Base-by-base conservation (phyloP, 2,888 invertebrate genomes). In the Melieria crassipennis region DNA sequence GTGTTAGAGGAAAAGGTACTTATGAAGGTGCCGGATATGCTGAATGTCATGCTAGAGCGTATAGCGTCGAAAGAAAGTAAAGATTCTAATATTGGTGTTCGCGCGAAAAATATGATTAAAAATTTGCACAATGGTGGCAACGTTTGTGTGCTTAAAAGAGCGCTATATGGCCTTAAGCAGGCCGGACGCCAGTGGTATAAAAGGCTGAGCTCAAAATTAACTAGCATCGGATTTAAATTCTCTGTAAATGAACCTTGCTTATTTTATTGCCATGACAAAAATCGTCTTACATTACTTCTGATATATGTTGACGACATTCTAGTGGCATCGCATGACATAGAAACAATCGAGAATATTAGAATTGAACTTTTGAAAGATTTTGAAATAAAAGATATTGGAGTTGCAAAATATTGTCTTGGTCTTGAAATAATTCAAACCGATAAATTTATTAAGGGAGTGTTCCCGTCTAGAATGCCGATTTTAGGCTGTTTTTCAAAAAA, bases 321-420 rank as follows among this genome's bases (percentile, higher is more conserved):
- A 7, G 56, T 74, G 65, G 72, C 75, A 50, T 62, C 71, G 9
- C 46, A 43, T 13, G 48, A 69, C 48, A 45, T 43, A 13, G 46
- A 72, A 47, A 57, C 9, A 11, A 42, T 70, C 47, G 11, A 57
- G 9, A 9, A 46, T 3, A 43, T 65, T 50, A 62, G 60, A 72
- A 60, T 43, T 16, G 16, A 47, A n/a, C 47, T 67, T 10, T 57
- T 50, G 65, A 58, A 72, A 52, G 63, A 65, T n/a, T 67, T 62
- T 52, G 69, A 67, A 45, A 70, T 70, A 30, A 73, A 74, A 16
- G 74, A 72, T 61, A 46, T 73, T n/a, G 69, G 69, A 6, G 4
- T 45, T 16, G 65, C 70, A 16, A 74, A 69, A 56, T 70, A 65
- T 65, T 75, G 75, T 68, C 69, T 75, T 48, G 72, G 74, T 62